phyloP scores from a whole-genome alignment of 2,797 vertebrate species.

The Cyclopterus lumpus region DNA sequence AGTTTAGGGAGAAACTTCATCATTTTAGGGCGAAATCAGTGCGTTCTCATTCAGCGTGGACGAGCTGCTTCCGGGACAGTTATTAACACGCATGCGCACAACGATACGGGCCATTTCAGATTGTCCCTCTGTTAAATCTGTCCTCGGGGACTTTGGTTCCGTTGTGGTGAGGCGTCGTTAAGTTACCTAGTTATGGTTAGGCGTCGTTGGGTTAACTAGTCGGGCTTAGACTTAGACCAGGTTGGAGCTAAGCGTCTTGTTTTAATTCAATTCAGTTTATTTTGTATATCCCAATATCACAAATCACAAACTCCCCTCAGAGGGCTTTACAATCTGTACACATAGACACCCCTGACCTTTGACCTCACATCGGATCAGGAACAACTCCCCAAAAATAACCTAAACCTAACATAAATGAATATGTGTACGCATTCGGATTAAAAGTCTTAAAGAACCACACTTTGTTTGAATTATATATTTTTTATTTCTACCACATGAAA shows the following conservation, averaged over 20 bases:
- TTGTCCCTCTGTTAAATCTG: neutral
- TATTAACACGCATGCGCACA: conserved; percentile 43
- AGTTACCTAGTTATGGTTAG: neutral
- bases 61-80: conserved; percentile 34
- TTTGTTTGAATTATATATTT: conserved; percentile 36
- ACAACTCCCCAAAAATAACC: too few relatives aligned
- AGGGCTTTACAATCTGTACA: too few relatives aligned
- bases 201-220: neutral
- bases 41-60: conserved; percentile 50
- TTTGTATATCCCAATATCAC: too few relatives aligned
- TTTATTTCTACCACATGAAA: conserved; percentile 64
- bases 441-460: neutral
- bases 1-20: conserved; percentile 78
- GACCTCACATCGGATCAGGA: too few relatives aligned
- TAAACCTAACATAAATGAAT: too few relatives aligned
- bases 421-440: too few relatives aligned
- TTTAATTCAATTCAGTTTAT: too few relatives aligned
- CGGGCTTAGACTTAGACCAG: neutral
- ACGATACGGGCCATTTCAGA: neutral
- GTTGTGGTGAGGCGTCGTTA: neutral
- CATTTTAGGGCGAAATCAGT: conserved; percentile 66
- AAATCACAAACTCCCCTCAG: too few relatives aligned
- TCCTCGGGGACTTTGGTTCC: neutral
- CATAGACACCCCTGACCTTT: too few relatives aligned
- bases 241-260: neutral